A percentile compares a stretch with the other conserved stretches of the same genome.
These are phyloP conservation scores for Alentia gelatinosa DNA, from an alignment of 2,888 invertebrate genomes.

Conservation along the genomic window DNA sequence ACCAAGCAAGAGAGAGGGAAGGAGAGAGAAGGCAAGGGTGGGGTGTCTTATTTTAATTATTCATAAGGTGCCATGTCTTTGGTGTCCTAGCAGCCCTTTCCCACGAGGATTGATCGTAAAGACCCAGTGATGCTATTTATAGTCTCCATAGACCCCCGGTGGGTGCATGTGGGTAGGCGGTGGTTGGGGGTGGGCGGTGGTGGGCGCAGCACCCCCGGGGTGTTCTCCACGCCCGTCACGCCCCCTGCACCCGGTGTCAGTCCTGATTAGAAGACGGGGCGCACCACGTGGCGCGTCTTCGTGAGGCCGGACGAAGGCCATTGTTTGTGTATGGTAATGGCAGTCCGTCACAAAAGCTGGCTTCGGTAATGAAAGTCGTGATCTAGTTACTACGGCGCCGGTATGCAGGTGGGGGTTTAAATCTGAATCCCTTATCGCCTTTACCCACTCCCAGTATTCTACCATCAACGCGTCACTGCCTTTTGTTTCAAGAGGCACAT, in stretches of 20 bases:
- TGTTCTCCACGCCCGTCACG: neutral
- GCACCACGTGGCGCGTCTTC: neutral
- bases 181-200: neutral
- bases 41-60: neutral
- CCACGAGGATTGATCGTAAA: conserved; percentile 6
- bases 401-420: neutral
- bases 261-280: neutral
- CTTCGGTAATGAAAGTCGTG: conserved; percentile 1
- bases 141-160: neutral
- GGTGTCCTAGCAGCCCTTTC: neutral
- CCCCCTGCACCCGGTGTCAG: neutral
- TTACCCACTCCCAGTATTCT: neutral
- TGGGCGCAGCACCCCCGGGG: neutral
- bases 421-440: neutral
- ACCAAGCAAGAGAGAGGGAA: neutral
- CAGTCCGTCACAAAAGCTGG: neutral
- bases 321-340: conserved; percentile 1
- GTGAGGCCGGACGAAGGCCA: neutral
- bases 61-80: neutral
- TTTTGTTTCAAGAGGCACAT: no score
- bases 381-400: neutral
- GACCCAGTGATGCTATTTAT: conserved; percentile 9
- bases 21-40: neutral
- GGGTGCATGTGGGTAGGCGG: neutral
- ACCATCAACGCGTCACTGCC: no score